Conservation (phyloP, 1,140 invertebrate species). For the Diorhabda carinulata region DNA sequence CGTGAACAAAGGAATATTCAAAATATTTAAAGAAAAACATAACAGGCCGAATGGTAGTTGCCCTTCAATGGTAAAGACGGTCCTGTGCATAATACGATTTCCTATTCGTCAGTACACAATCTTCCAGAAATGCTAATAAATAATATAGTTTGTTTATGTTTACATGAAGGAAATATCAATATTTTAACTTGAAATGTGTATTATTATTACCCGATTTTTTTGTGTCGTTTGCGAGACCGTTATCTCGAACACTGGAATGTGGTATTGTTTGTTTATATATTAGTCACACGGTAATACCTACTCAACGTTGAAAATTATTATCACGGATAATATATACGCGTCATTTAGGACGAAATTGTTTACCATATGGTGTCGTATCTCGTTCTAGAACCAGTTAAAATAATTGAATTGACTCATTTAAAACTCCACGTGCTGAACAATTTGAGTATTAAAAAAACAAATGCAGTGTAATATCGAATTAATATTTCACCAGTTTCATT, state of each 20-base stretch:
- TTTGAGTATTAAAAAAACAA: no score
- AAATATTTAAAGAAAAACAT: no score
- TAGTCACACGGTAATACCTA: not conserved
- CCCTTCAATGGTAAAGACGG: no score
- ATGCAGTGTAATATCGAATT: no score
- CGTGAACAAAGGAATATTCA: no score
- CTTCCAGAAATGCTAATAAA: no score
- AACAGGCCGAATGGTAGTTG: no score
- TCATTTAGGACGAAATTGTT: not conserved
- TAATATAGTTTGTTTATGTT: no score
- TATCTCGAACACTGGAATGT: not conserved
- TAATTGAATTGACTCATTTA: not conserved
- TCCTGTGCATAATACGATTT: no score
- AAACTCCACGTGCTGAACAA: not conserved
- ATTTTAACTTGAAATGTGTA: not conserved
- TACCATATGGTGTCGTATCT: not conserved
- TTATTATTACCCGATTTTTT: not conserved
- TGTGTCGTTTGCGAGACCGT: not conserved
- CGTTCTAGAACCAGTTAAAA: not conserved
- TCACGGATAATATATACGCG: not conserved
- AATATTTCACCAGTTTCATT: no score
- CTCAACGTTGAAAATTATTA: not conserved
- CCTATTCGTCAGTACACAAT: no score
- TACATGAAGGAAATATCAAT: no score
- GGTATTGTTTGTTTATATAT: not conserved